Conservation (phyloP, 2,113 vertebrate genomes). For the Pardalotus punctatus region DNA sequence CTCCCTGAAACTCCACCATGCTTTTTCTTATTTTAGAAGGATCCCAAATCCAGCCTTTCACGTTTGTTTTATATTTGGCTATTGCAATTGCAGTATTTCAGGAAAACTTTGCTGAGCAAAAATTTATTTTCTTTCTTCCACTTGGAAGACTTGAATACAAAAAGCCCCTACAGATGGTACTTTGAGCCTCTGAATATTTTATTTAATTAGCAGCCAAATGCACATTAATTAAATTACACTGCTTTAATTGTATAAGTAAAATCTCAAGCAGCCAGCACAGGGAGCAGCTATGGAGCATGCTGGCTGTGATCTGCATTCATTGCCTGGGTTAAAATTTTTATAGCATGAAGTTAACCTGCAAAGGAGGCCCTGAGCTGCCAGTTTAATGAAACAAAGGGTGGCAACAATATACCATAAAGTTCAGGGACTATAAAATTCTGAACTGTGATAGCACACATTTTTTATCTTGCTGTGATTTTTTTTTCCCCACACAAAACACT, state of each 20-base stretch:
- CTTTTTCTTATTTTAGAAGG: not conserved
- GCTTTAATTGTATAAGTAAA: not conserved
- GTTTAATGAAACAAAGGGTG: not conserved
- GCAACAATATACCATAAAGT: not conserved
- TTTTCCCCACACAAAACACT: rapidly evolving
- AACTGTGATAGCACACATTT: not conserved
- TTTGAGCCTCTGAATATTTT: not conserved
- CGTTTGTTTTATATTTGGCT: not conserved
- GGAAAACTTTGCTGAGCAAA: not conserved
- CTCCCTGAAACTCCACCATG: not conserved
- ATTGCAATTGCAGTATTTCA: not conserved
- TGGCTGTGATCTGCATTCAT: not conserved
- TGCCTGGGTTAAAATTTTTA: not conserved
- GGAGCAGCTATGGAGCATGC: not conserved
- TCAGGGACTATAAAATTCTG: not conserved
- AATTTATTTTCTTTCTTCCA: not conserved
- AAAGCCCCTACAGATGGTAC: not conserved
- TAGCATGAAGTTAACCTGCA: not conserved
- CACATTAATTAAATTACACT: not conserved
- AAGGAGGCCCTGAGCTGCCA: not conserved
- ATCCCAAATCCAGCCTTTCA: not conserved
- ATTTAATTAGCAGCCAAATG: not conserved
- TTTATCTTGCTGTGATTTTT: not conserved
- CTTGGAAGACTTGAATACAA: not conserved
- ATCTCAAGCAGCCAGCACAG: not conserved